Base-by-base conservation (phyloP, 2,888 invertebrate species). In the Zhengitettix transpicula region DNA sequence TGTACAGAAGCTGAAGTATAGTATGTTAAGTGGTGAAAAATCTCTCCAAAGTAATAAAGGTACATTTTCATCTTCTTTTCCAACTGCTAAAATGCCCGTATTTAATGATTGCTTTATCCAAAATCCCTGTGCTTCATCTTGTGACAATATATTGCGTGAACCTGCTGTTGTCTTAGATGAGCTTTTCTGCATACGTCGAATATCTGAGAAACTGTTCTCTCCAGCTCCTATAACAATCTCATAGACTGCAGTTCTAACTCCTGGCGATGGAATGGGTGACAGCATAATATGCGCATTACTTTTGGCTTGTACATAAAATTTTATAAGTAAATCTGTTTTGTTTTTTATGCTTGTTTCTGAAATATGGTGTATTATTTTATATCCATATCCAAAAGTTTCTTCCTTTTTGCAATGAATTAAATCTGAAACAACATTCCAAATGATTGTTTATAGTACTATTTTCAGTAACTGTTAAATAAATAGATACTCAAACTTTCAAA, bases 141-240 rank as follows among this genome's bases (percentile, higher is more conserved):
- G 68, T 16, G 83, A 83, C 61, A 87, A 72, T 1, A 81, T 80
- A 52, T 14, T 15, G 40, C 1, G 9, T 47, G n/a, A 7, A 65
- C 77, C 74, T 47, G 74, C 74, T 0, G 82, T 81, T 14, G 76
- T 74, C 60, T 78, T 78, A 0, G 84, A 81, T 40, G 77, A 75
- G 52, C 75, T 71, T 66, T 80, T 79, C 67, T 81, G 76, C 67
- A 74, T 77, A 41, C 81, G 74, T 11, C 87, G 76, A 42, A 87
- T 78, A 66, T 84, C 81, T 2, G 82, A 81, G 67, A 85, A 86
- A 58, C 78, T 78, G 70, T 86, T 86, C n/a, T 75, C 77, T 8
- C 85, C 86, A 10, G 84, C 86, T 11, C 86, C 86, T 40, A 87
- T 77, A 16, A 67, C 85, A 55, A 86, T 81, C 73, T 87, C 85